Evolutionary conservation across 2,797 vertebrate species (phyloP), one percentile per base, ranked within the genome.

Genomic region (Neopelma chrysocephalum): DNA sequence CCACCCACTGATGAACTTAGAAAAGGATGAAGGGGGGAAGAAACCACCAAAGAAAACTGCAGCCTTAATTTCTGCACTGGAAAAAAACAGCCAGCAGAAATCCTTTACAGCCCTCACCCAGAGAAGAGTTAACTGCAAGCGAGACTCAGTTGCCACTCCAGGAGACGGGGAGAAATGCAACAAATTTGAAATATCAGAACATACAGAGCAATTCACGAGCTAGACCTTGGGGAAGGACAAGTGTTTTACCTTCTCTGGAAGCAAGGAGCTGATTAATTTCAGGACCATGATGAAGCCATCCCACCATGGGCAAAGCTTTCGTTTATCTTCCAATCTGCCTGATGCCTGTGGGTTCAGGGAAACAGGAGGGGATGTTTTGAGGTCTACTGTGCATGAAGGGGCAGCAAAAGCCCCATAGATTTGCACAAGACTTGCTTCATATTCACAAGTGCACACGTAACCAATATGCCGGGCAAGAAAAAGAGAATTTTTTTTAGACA

Each of bases 221-320:
- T 83, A 97, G 95, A 94, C 86, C 90, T 95, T 94, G 92, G 94
- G 79, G 70, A 96, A 96, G 94, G 94, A 94, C 77, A 85, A 93
- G 91, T 48, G 85, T 86, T 93, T 84, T 93, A 94, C 92, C 87
- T 92, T 89, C 96, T 87, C 71, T 61, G 58, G 91, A 91, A 65
- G 89, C 50, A 96, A 92, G 2, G 0, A 15, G 29, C 87, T 85
- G 92, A 96, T 96, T 93, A 93, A 91, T 94, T 91, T 93, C 82
- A 72, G 77, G 90, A 82, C 29, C 2, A 38, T 36, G 68, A 94
- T 94, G 84, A 96, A 96, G 93, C 93, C 92, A 94, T 94, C 93
- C 93, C 93, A 91, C 62, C 82, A 75, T 17, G 56, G 78, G 78
- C 78, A 96, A 79, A 94, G 87, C 64, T 88, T 66, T 68, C 21